These are phyloP conservation scores for Hetaerina americana DNA, from an alignment of 1,140 invertebrate genomes.

Conservation along the genomic window DNA sequence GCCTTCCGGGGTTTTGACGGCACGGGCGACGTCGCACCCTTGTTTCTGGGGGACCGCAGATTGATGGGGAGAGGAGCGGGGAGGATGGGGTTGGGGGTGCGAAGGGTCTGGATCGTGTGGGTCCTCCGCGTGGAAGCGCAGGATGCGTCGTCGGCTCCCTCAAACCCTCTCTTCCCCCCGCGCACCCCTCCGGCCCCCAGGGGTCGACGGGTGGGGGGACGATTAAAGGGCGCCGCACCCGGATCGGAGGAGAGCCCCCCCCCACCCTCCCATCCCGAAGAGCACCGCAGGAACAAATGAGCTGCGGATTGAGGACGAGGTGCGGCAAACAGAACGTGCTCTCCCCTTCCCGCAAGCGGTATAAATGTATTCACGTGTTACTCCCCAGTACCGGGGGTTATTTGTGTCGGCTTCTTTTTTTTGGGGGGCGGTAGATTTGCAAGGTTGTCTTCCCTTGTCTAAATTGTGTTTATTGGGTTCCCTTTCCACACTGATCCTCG, in stretches of 20 bases:
- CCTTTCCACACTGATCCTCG: too few relatives aligned
- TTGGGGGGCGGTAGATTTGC: too few relatives aligned
- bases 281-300: too few relatives aligned
- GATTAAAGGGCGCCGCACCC: neutral
- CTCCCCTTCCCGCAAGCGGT: neutral
- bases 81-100: neutral
- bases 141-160: too few relatives aligned
- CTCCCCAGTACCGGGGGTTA: too few relatives aligned
- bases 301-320: neutral
- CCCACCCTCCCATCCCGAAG: too few relatives aligned
- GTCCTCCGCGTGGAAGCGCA: neutral
- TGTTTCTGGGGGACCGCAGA: neutral
- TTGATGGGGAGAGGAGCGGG: neutral
- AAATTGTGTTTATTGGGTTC: too few relatives aligned
- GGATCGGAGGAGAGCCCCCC: neutral
- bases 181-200: too few relatives aligned
- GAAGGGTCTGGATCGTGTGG: neutral
- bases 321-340: neutral
- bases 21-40: neutral
- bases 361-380: neutral
- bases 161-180: too few relatives aligned
- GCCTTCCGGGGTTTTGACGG: too few relatives aligned
- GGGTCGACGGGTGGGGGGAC: neutral
- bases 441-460: too few relatives aligned
- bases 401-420: too few relatives aligned